Conservation (phyloP, 1,140 invertebrate species). For the Plodia interpunctella region DNA sequence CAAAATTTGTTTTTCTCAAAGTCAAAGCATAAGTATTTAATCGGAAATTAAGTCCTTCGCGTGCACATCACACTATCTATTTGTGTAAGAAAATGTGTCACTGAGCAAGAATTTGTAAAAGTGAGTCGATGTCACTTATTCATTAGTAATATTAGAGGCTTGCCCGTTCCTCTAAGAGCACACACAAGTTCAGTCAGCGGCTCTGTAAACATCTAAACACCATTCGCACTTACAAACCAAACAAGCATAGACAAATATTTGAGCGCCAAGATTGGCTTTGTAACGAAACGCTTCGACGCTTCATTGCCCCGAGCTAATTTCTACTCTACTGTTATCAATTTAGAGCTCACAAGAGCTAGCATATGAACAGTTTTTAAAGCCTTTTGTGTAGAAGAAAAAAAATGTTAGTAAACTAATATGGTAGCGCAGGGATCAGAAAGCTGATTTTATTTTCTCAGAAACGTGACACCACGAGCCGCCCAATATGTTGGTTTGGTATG, state of each 20-base stretch:
- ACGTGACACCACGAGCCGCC: conserved; percentile 30
- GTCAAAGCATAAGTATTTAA: too few relatives aligned
- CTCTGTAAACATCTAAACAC: conserved; percentile 70
- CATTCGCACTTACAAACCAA: conserved; percentile 75
- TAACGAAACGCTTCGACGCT: conserved; percentile 37
- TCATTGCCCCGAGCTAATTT: conserved; percentile 36
- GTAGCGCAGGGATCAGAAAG: conserved; percentile 52
- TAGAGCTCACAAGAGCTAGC: conserved; percentile 34
- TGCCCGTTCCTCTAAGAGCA: conserved; percentile 38
- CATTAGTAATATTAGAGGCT: conserved; percentile 63
- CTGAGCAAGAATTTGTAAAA: conserved; percentile 14
- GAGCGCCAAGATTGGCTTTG: conserved; percentile 60
- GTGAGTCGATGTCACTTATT: conserved; percentile 58
- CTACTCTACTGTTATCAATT: conserved; percentile 29
- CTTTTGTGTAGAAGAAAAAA: conserved; percentile 36
- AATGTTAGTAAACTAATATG: conserved; percentile 65
- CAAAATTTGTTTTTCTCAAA: too few relatives aligned
- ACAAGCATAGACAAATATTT: conserved; percentile 72
- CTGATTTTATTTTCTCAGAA: conserved; percentile 63
- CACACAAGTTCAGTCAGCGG: conserved; percentile 66
- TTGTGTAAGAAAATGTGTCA: too few relatives aligned
- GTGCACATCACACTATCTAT: too few relatives aligned
- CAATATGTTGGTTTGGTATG: conserved; percentile 12
- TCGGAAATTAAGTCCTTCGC: too few relatives aligned
- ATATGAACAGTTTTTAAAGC: conserved; percentile 25